phyloP scores from a whole-genome alignment of 1,140 invertebrate genomes.

The Leguminivora glycinivorella region DNA sequence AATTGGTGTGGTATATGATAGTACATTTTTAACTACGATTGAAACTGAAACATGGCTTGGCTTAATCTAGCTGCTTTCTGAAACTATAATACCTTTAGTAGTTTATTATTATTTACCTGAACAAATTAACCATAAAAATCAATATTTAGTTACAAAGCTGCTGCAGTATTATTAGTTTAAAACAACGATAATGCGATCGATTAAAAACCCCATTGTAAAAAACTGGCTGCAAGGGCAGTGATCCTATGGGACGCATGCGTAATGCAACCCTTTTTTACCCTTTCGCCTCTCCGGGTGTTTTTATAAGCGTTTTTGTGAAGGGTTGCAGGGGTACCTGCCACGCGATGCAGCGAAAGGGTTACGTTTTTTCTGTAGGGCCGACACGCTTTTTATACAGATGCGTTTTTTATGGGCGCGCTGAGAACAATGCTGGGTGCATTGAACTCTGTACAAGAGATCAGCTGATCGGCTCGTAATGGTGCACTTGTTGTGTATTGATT shows the following conservation, averaged over 20 bases:
- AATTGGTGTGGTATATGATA: no score
- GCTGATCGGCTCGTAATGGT: conserved; percentile 68
- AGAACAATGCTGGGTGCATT: conserved; percentile 72
- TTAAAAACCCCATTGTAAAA: conserved; percentile 36
- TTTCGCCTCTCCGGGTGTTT: conserved; percentile 72
- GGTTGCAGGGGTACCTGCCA: conserved; percentile 76
- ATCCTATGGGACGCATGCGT: conserved; percentile 72
- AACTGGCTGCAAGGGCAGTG: conserved; percentile 71
- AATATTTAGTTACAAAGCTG: neutral
- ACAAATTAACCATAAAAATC: neutral
- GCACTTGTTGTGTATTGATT: conserved; percentile 75
- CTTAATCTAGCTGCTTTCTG: no score
- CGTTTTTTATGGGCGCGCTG: conserved; percentile 57
- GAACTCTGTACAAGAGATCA: conserved; percentile 69
- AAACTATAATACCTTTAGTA: no score
- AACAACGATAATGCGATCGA: conserved; percentile 18
- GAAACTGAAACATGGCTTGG: no score
- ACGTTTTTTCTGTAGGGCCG: conserved; percentile 67
- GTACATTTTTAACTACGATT: no score
- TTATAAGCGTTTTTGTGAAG: conserved; percentile 74
- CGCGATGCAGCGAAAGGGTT: conserved; percentile 66
- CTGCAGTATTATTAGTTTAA: conserved; percentile 14
- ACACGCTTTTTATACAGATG: conserved; percentile 59
- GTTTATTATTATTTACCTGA: neutral
- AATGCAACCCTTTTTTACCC: conserved; percentile 76